Conservation (phyloP, 2,113 vertebrate genomes). For the Rhinopomastus cyanomelas region DNA sequence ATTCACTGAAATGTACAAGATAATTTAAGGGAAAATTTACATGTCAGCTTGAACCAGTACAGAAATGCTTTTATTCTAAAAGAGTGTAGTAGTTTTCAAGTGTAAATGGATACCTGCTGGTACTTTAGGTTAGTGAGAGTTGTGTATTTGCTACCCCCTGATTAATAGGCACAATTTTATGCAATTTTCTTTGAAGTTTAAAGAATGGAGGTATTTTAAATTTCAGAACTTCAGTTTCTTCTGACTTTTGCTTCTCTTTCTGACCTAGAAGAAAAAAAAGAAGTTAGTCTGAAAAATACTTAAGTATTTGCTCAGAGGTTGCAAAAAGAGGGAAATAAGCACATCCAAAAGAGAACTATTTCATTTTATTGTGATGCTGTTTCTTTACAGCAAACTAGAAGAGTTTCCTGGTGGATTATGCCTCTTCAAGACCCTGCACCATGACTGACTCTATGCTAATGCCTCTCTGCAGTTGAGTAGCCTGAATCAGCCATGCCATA, state of each 20-base stretch:
- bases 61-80: background rate
- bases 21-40: constrained; percentile 28
- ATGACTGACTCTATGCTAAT: background rate
- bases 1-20: background rate
- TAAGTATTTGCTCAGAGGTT: background rate
- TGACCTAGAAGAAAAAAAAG: background rate
- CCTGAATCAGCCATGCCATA: background rate
- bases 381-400: background rate
- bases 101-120: background rate
- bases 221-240: background rate
- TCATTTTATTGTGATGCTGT: background rate
- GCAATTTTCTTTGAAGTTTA: constrained; percentile 11
- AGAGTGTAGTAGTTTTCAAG: background rate
- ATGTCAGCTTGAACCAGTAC: background rate
- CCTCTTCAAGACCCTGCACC: background rate
- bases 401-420: background rate
- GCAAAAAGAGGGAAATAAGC: background rate
- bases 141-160: background rate
- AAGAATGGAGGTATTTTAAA: background rate
- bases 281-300: constrained; percentile 1
- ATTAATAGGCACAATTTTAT: constrained; percentile 40
- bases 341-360: background rate
- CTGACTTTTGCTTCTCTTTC: background rate
- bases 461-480: background rate
- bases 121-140: background rate